Base-by-base conservation (phyloP, 2,797 vertebrate genomes). In the Siniperca obscura region DNA sequence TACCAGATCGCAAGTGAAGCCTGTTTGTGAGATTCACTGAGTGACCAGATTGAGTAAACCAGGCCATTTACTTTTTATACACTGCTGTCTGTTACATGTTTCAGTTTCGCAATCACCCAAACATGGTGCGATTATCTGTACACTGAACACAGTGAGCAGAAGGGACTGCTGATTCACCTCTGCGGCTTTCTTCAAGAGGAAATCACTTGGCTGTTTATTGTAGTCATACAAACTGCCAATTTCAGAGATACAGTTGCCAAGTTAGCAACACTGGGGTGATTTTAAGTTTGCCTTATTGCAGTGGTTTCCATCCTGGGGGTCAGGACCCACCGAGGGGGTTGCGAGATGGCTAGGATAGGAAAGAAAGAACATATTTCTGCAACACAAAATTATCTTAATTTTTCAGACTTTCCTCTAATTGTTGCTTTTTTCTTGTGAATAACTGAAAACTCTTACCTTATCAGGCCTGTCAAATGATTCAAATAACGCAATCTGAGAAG, bases 21-120 rank as follows among this genome's bases (percentile, higher is more conserved):
- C 52, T 6, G 19, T 55, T 36, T 1, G 8, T 59, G 30, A 59
- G 27, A 76, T 42, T 0, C 9, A 30, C 5, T 1, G 16, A 60
- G 22, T 69, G 65, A 82, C 82, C 76, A 68, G 40, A 44, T 13
- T 21, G 57, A 50, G 27, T 30, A 56, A 38, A 59, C n/a, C 21
- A 22, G 52, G 11, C 3, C 2, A 2, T 25, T 55, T 25, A 5
- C 5, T 34, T 19, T 70, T 34, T 7, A 16, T 14, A 21, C 2
- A 4, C 42, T 30, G n/a, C 13, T 13, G 3, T 30, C 44, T 25
- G 36, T 17, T 62, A 13, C 17, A 38, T 16, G 11, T 30, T 48
- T 40, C 17, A 50, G 21, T 11, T 22, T 7, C 12, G 56, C 46
- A 22, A 34, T 30, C 2, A 2, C 27, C 2, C 7, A 52, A 30